Percentiles rank a stretch among this genome's conserved stretches.
These are phyloP conservation scores for Centrocercus urophasianus DNA, from an alignment of 2,113 vertebrate species.

Conservation along the genomic window DNA sequence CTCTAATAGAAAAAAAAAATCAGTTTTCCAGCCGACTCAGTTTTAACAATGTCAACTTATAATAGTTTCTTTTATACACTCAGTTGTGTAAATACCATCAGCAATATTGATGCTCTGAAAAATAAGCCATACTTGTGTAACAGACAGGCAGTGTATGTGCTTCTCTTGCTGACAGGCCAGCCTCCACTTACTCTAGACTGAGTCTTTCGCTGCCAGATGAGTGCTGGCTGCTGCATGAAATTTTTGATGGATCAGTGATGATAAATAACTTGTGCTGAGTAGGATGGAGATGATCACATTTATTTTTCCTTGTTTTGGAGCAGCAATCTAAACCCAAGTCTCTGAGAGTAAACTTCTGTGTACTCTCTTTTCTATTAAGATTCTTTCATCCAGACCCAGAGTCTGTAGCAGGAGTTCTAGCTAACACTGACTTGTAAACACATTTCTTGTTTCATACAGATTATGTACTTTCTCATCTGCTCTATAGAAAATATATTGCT, in stretches of 20 bases:
- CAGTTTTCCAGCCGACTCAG: background rate
- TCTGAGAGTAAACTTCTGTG: background rate
- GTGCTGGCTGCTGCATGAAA: background rate
- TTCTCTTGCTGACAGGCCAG: background rate
- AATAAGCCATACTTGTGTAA: background rate
- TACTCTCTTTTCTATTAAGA: background rate
- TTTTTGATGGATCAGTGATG: background rate
- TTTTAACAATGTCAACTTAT: background rate
- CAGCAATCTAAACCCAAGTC: background rate
- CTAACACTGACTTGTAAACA: background rate
- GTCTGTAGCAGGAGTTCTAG: background rate
- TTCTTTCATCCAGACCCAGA: background rate
- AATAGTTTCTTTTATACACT: background rate
- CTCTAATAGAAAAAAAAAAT: background rate
- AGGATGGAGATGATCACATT: background rate
- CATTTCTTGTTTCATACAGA: background rate
- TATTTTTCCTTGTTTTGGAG: constrained; percentile 8
- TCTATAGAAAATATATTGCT: background rate
- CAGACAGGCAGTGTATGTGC: background rate
- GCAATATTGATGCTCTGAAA: background rate
- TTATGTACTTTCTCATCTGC: background rate
- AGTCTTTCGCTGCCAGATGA: background rate
- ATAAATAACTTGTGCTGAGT: constrained; percentile 28
- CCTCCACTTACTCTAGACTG: background rate
- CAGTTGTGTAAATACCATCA: background rate